Percentiles rank a stretch among this genome's conserved stretches.
Conservation (phyloP, 2,113 vertebrate genomes). For the Bubo blakistoni region DNA sequence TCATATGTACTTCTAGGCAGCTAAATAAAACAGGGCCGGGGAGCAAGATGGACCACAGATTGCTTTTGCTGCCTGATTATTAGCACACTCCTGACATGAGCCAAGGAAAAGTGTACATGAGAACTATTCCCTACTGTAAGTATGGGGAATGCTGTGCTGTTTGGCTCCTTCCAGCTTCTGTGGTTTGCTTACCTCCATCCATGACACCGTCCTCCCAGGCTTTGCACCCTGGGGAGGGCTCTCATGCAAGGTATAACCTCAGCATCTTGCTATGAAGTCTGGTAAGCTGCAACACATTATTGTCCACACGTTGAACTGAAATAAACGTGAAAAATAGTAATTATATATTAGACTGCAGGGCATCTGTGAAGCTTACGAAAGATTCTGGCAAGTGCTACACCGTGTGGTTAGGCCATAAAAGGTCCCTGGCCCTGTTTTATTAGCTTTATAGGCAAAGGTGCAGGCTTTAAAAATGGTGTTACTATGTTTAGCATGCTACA, state of each 20-base stretch:
- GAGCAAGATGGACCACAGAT: slow-evolving; percentile 53
- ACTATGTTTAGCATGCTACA: not conserved
- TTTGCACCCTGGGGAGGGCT: not conserved
- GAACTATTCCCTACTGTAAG: not conserved
- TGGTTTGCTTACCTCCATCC: not conserved
- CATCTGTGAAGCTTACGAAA: not conserved
- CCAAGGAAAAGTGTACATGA: not conserved
- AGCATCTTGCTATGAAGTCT: not conserved
- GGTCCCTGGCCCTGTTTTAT: not conserved
- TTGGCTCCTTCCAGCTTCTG: not conserved
- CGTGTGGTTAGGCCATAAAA: not conserved
- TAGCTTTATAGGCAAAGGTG: not conserved
- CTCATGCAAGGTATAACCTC: not conserved
- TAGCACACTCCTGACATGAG: not conserved
- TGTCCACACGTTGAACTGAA: slow-evolving; percentile 2
- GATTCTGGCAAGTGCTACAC: not conserved
- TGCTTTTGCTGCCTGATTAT: slow-evolving; percentile 30
- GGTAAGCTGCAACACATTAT: not conserved
- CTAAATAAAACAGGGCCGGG: slow-evolving; percentile 11
- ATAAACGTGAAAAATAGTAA: slow-evolving; percentile 13
- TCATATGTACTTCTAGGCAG: not conserved
- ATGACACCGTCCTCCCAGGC: not conserved
- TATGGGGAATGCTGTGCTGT: accelerated
- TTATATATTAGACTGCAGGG: not conserved
- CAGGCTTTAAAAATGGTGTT: not conserved